Evolutionary conservation across 2,888 invertebrate species (phyloP).

Genomic region (Anarsia innoxiella): DNA sequence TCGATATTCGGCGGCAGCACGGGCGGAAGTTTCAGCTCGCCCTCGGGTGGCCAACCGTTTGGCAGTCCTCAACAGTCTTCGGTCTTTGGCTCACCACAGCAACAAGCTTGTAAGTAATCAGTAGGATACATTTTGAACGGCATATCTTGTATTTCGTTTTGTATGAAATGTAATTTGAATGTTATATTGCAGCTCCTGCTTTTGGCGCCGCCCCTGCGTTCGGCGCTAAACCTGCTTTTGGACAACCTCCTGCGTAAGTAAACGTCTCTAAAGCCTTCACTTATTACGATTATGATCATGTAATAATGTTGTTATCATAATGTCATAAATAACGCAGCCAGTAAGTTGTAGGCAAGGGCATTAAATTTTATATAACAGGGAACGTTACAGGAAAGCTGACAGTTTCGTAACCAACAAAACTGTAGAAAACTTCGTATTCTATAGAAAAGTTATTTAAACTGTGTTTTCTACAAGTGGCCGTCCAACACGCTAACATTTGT

Average conservation of each 20-base stretch:
- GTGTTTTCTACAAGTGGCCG: too few relatives aligned
- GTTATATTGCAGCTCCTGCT: constrained; percentile 35
- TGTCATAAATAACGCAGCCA: too few relatives aligned
- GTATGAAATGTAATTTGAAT: background rate
- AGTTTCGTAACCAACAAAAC: too few relatives aligned
- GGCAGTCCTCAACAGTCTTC: constrained; percentile 41
- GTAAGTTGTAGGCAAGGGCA: too few relatives aligned
- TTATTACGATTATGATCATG: too few relatives aligned
- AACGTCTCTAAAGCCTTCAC: too few relatives aligned
- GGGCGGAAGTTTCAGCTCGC: constrained; percentile 53
- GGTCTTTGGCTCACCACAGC: constrained; percentile 54
- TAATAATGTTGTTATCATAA: too few relatives aligned
- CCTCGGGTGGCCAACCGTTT: constrained; percentile 41
- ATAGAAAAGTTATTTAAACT: too few relatives aligned
- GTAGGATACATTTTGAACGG: background rate
- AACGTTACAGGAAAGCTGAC: too few relatives aligned
- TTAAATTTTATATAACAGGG: too few relatives aligned
- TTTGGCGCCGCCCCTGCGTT: constrained; percentile 63
- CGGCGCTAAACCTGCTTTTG: constrained; percentile 59
- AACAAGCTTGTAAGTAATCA: constrained; percentile 37
- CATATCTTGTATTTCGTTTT: background rate
- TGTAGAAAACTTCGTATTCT: too few relatives aligned
- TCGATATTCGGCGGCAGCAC: constrained; percentile 50
- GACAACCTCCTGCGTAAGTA: constrained; percentile 48
- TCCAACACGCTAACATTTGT: too few relatives aligned